Conservation (phyloP, 2,113 vertebrate species). For the Diglossa brunneiventris region DNA sequence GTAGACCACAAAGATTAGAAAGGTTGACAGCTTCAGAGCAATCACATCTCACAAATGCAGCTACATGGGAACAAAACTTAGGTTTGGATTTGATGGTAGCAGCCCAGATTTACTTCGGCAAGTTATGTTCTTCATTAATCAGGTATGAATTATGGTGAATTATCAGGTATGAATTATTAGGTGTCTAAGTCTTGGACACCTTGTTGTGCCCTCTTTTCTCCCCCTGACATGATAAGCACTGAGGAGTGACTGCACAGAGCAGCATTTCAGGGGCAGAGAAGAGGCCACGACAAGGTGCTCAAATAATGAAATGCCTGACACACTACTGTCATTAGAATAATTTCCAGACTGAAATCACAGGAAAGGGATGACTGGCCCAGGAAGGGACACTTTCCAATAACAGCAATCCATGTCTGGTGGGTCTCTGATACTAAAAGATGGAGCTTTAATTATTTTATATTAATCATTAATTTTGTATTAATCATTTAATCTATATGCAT, state of each 20-base stretch:
- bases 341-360: neutral
- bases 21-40: neutral
- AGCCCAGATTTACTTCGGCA: neutral
- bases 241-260: neutral
- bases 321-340: neutral
- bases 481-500: neutral
- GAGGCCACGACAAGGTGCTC: neutral
- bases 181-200: neutral
- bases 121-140: neutral
- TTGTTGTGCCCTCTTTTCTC: neutral
- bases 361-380: neutral
- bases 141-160: too few relatives aligned
- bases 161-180: too few relatives aligned
- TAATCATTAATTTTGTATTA: neutral
- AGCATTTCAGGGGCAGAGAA: neutral
- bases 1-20: neutral
- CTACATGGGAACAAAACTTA: neutral
- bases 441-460: neutral
- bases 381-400: neutral
- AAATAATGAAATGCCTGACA: neutral
- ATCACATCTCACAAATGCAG: neutral
- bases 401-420: neutral
- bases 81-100: neutral
- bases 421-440: neutral
- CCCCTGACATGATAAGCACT: neutral